Evolutionary conservation across 2,113 vertebrate genomes (phyloP), one percentile per base, ranked within the genome.

Genomic region (Tragelaphus imberbis): DNA sequence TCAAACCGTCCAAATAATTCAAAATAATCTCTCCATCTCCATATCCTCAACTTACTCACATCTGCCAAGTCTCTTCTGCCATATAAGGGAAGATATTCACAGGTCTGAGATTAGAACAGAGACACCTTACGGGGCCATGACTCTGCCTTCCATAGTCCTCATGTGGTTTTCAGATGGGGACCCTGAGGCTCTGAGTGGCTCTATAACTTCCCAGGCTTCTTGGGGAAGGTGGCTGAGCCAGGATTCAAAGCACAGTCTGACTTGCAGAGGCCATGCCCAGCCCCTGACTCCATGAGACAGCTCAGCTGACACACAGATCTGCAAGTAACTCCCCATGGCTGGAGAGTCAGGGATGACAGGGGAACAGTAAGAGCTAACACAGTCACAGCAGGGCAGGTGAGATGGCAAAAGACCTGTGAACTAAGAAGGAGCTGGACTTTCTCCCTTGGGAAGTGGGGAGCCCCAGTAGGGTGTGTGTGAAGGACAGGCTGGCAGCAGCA

Each of bases 1-100:
- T 15, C 5, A 51, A 15, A 21, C 65, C 17, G 9, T 25, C 7
- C 4, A 2, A 25, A 25, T 33, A 58, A 21, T 15, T 56, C n/a
- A 21, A 19, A 71, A n/a, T 4, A 13, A 33, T 47, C 16, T 40
- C 47, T 27, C 33, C 28, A 28, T 5, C 77, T 56, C 75, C 16
- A 90, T 28, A 30, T 36, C 77, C 58, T 84, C 33, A 19, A 53
- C 44, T 23, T 51, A 17, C 10, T 81, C n/a, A 28, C 49, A n/a
- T 12, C 33, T 6, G 11, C 40, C 36, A 2, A 55, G 58, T 17
- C 56, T 40, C 65, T 65, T 47, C 36, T 49, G 51, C 77, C 15
- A n/a, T 0, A 0, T 0, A 13, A 75, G 25, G 55, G 13, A 8
- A 75, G 6, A 63, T 3, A 75, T 30, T 25, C 53, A 59, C 23